These are phyloP conservation scores for Coreoperca whiteheadi DNA, from an alignment of 2,113 vertebrate species.

Conservation along the genomic window DNA sequence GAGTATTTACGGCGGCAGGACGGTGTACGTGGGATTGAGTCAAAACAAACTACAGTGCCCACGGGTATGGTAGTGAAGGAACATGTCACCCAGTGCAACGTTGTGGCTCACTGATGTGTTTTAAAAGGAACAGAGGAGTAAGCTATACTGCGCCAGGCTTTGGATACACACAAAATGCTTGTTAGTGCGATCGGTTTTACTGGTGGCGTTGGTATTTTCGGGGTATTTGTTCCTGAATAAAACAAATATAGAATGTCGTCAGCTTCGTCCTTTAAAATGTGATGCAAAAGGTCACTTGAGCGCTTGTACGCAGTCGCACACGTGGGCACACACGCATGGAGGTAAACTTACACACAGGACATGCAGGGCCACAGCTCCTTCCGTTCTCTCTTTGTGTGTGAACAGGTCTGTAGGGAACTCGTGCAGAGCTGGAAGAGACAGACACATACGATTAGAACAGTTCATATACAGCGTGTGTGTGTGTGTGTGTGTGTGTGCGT, in stretches of 20 bases:
- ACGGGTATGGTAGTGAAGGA: not conserved
- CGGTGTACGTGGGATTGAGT: too few species aligned
- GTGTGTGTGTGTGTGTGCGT: not conserved
- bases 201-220: too few species aligned
- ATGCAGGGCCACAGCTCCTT: conserved; percentile 92
- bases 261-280: too few species aligned
- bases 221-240: too few species aligned
- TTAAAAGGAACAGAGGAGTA: not conserved
- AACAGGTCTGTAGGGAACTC: conserved; percentile 95
- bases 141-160: not conserved
- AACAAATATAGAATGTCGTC: too few species aligned
- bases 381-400: conserved; percentile 88
- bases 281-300: not conserved
- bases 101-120: not conserved
- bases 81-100: not conserved
- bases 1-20: not conserved
- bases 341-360: conserved; percentile 92
- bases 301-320: not conserved
- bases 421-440: conserved; percentile 87
- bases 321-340: too few species aligned
- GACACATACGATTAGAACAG: conserved; percentile 50
- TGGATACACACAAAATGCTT: not conserved
- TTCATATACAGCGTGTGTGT: not conserved
- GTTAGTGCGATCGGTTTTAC: too few species aligned
- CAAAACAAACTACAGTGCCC: not conserved